Evolutionary conservation across 2,797 vertebrate genomes (phyloP), one percentile per base, ranked within the genome.

Genomic region (Xenentodon cancila): DNA sequence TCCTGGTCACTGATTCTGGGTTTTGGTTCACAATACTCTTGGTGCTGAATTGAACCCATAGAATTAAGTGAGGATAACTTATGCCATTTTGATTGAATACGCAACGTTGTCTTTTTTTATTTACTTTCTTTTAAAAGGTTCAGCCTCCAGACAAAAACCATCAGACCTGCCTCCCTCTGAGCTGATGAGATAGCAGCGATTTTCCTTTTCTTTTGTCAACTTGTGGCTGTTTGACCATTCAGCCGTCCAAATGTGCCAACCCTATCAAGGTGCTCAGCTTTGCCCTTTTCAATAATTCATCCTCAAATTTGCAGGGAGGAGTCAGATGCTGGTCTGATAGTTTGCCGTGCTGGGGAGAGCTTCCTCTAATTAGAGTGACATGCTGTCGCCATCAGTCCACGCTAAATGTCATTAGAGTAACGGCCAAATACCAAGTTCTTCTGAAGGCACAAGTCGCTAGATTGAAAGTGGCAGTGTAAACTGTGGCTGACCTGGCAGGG

Each of bases 241-340:
- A 85, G 73, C 67, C 72, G 50, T 77, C 71, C 67, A 73, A 84
- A 83, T 78, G 69, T 82, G 80, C 80, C 82, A 63, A 59, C 72
- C 72, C 88, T 84, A 84, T 91, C 85, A 86, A 88, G 88, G 82
- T 88, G 85, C 82, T 82, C 71, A 50, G 79, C 81, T 68, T 73
- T 87, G 90, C 77, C 87, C 89, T 91, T 91, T 90, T 93, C 78
- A 89, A 91, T 91, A 87, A 91, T 92, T 91, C 85, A 91, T 84
- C 46, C 59, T 80, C 61, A 86, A 77, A 92, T 90, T 87, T 88
- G 77, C 86, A 75, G 77, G 79, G 85, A 64, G 73, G 73, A 75
- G 82, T 77, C 20, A 50, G 52, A 63, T 71, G 61, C 80, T 88
- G 69, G 77, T 81, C 66, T 71, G 77, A 75, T 85, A 81, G 81